Evolutionary conservation across 2,797 vertebrate genomes (phyloP), one percentile per base, ranked within the genome.

Genomic region (Pelodytes ibericus): DNA sequence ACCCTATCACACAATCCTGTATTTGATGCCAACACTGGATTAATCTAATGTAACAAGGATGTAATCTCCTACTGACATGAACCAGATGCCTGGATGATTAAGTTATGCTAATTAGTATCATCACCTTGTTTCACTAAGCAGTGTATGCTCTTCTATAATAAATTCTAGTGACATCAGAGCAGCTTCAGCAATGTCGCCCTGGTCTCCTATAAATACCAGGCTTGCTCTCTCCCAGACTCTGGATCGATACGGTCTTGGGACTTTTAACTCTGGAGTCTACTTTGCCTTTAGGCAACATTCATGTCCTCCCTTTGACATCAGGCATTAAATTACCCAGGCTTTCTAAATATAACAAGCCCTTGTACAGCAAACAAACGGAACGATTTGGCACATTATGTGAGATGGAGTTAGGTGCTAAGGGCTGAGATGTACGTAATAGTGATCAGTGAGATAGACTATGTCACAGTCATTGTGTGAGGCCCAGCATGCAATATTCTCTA

Each of bases 281-380:
- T 3, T 16, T 49, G 39, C 33, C 18, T 74, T 9, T 15, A 58
- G 39, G 53, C 63, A 44, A 67, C 53, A 44, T 74, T 60, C 39
- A 11, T 51, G 16, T 69, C 20, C 72, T 68, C 44, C 18, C 39
- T 31, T 16, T 69, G 65, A 75, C 73, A 69, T 51, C 49, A 1
- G 11, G 74, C 26, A 62, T 75, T 69, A 3, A 56, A 44, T 75
- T 75, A 62, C 74, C 24, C 0, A 29, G 20, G 13, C 22, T 75
- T 62, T 69, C 74, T 75, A 70, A 61, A 62, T 75, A 69, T 71
- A 70, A 58, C 27, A 60, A 25, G 26, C 47, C 30, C 39, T 33
- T 30, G 33, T 2, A 16, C 8, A 20, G 56, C 26, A 74, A 68
- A 27, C 41, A 75, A 68, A 75, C 39, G 51, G 62, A 16, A 9